Evolutionary conservation across 1,140 invertebrate genomes (phyloP).

Genomic region (Camponotus vicinus): DNA sequence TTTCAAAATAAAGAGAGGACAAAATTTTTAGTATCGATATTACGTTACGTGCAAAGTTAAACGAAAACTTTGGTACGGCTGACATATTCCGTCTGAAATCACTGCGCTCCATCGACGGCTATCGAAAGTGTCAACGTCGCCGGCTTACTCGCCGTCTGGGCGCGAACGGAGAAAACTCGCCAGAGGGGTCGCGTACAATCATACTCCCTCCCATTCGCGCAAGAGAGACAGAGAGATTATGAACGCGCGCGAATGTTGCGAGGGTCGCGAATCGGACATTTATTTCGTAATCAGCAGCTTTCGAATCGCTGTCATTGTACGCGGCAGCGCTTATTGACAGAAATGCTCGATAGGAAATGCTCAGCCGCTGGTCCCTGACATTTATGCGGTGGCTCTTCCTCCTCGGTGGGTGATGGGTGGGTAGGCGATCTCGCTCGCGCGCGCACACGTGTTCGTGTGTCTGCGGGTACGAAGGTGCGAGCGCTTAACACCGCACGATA

Average conservation of each 20-base stretch:
- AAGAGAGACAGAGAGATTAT: constrained; percentile 44
- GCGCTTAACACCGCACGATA: constrained; percentile 54
- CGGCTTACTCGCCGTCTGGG: constrained; percentile 52
- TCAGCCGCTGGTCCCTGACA: constrained; percentile 82
- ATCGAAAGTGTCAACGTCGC: constrained; percentile 74
- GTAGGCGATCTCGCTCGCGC: neutral
- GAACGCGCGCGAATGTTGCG: constrained; percentile 27
- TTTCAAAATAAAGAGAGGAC: neutral
- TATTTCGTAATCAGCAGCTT: constrained; percentile 84
- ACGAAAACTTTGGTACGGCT: constrained; percentile 13
- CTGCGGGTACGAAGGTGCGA: constrained; percentile 41
- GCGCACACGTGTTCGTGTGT: constrained; percentile 48
- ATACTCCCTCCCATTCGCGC: too few relatives aligned
- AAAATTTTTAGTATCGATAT: neutral
- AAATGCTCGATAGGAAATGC: constrained; percentile 83
- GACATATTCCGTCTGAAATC: constrained; percentile 58
- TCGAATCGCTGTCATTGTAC: constrained; percentile 80
- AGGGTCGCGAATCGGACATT: constrained; percentile 74
- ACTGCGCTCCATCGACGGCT: constrained; percentile 46
- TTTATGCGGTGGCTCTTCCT: constrained; percentile 79
- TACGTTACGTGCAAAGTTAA: constrained; percentile 7
- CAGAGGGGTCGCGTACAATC: neutral
- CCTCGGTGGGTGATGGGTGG: constrained; percentile 30
- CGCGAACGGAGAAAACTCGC: constrained; percentile 57
- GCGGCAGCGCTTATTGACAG: constrained; percentile 82